Evolutionary conservation across 2,888 invertebrate genomes (phyloP), one percentile per base, ranked within the genome.

Genomic region (Plagodis dolabraria): DNA sequence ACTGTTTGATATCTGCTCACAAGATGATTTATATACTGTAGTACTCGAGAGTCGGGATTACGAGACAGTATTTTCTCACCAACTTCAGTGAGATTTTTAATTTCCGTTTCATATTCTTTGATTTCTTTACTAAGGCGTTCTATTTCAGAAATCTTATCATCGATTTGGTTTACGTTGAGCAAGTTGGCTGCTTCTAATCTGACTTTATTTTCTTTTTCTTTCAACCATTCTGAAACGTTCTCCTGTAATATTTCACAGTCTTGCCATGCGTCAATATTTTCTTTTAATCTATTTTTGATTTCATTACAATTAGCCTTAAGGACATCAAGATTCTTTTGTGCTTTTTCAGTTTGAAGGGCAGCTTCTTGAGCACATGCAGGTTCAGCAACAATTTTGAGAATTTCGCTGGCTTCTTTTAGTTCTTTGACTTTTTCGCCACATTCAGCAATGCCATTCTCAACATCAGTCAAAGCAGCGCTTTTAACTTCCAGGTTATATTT

Each of bases 401-500:
- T 94, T 66, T 95, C 92, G 58, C 97, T 89, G 0, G 97, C 96
- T 72, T 95, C 95, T 62, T 95, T 94, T 1, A 97, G 92, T 71
- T 97, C 96, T 0, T 82, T 77, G 68, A 96, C 95, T 61, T 95
- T 94, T 4, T 87, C 88, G 57, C 94, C 94, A 75, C 96, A 96
- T 70, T 97, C 97, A 33, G 90, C 87, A 43, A 97, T 94, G 33
- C 96, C 96, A 64, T 93, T 94, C 80, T 96, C 95, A 2, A 97
- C 96, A 65, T 98, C 97, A 59, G 93, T 91, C 40, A 98, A 82
- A 0, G 97, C 96, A 0, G 96, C 95, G 73, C 96, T 94, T 87
- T 99, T 99, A 0, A 98, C 97, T 92, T 98, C 98, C 35, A 98
- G 93, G 79, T 98, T 98, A 81, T 98, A 98, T 81, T 96, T 96